Evolutionary conservation across 2,797 vertebrate genomes (phyloP), one percentile per base, ranked within the genome.

Genomic region (Nyctalus aviator): DNA sequence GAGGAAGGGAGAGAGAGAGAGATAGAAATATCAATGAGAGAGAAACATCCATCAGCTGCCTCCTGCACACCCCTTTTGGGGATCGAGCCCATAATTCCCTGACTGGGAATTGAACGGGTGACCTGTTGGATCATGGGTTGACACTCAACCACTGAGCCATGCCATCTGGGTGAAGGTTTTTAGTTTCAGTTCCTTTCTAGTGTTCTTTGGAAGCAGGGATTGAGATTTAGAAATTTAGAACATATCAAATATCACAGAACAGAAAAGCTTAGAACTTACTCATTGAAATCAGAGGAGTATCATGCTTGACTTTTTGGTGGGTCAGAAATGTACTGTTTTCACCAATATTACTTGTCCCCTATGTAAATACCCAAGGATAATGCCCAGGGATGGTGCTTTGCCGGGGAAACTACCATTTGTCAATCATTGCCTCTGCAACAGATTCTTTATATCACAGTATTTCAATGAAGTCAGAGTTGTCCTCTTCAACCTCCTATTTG

Each of bases 201-300:
- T 9, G 12, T 62, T 84, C 35, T 94, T 77, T 50, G n/a, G 64
- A 93, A 91, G 30, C 48, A 90, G 23, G 18, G 20, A 12, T 20
- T 89, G 50, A n/a, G 15, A 93, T 73, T 92, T 89, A 82, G 69
- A 95, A 89, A 66, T 41, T 75, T 23, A 69, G 30, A 76, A 4
- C 23, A 55, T 59, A 41, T 59, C 46, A 86, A 79, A n/a, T 46
- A 53, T 25, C 12, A 72, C 12, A 88, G 48, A 79, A 48, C 10
- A 85, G 14, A 59, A 57, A 50, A 55, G 6, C 46, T 91, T 73
- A 79, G 55, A 66, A 84, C 41, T 89, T 83, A 88, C 79, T 44
- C 44, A 44, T 44, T 50, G 50, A 6, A 17, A 53, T 53, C 15
- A 32, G 44, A 62, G 18, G 32, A 55, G 0, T 48, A 53, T 77